Conservation (phyloP, 2,888 invertebrate species). For the Rhingia rostrata region DNA sequence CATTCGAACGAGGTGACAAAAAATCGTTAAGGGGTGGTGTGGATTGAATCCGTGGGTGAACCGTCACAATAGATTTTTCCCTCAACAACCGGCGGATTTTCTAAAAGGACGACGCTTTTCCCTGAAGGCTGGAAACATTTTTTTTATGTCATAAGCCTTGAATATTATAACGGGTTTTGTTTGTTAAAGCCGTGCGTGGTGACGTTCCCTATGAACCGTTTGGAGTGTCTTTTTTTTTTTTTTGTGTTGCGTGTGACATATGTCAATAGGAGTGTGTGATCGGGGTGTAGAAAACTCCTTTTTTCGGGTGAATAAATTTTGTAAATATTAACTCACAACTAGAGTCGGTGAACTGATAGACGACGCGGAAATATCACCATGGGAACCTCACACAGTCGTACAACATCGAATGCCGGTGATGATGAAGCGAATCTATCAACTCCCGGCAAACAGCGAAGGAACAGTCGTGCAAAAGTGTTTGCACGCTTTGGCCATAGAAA, state of each 20-base stretch:
- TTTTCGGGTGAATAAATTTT: slow-evolving; percentile 3
- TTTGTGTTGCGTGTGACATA: slow-evolving; percentile 18
- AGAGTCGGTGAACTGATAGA: slow-evolving; percentile 13
- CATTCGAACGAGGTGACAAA: too few species aligned
- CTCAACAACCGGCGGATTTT: too few species aligned
- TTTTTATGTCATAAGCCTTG: too few species aligned
- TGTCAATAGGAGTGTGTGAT: slow-evolving; percentile 1
- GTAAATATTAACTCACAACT: neutral
- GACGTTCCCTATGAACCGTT: neutral
- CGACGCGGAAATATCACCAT: slow-evolving; percentile 25
- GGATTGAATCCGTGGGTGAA: too few species aligned
- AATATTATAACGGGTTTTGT: too few species aligned
- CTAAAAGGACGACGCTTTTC: too few species aligned
- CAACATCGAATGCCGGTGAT: slow-evolving; percentile 23
- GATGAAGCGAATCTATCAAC: slow-evolving; percentile 49
- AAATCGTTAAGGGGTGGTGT: too few species aligned
- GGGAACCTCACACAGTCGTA: slow-evolving; percentile 59
- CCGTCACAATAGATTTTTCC: too few species aligned
- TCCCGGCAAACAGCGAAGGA: slow-evolving; percentile 75
- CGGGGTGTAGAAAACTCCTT: slow-evolving; percentile 17
- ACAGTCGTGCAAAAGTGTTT: slow-evolving; percentile 80
- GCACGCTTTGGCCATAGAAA: slow-evolving; percentile 80
- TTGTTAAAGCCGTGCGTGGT: neutral
- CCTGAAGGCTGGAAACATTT: too few species aligned
- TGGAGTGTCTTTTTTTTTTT: neutral